Evolutionary conservation across 2,797 vertebrate species (phyloP), one percentile per base, ranked within the genome.

Genomic region (Myotis findleyi): DNA sequence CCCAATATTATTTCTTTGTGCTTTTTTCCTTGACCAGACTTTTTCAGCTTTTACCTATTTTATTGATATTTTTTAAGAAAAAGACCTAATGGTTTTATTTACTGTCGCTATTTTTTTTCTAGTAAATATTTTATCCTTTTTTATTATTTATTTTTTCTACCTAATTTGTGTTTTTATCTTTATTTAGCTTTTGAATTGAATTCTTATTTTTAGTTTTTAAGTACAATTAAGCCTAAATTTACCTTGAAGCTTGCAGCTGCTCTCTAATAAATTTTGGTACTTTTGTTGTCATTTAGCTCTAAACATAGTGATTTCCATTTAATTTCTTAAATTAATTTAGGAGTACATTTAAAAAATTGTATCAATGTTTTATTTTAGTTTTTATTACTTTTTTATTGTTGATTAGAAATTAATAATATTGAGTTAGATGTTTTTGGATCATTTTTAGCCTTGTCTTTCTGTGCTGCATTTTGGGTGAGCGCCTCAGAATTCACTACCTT

Each of bases 131-230:
- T 75, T 80, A 36, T 76, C 3, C 9, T 77, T 79, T 79, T 57
- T 77, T 55, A 72, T 33, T 91, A 44, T 69, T 36, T 83, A 75
- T 57, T 80, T 87, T 84, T 53, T 89, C 86, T 38, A 47, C 14
- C 5, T 87, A 89, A 57, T 84, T 82, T 59, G 1, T 86, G 51
- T 87, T 53, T 92, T 55, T 57, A 49, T 47, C 18, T 72, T 18
- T 62, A 85, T 4, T 72, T 86, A 72, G 6, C 20, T 95, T 94
- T 87, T 92, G 30, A 89, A 38, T 66, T 95, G 62, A 51, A n/a
- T 75, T 62, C 38, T 16, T 36, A 27, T 17, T 93, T 83, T 94
- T 66, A 44, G 30, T 47, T 89, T 88, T 73, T 81, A 86, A 81
- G 4, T 69, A 79, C 10, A 75, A 41, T 89, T 71, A 72, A 92